These are phyloP conservation scores for Avahi laniger DNA, from an alignment of 2,797 vertebrate genomes.

Conservation along the genomic window DNA sequence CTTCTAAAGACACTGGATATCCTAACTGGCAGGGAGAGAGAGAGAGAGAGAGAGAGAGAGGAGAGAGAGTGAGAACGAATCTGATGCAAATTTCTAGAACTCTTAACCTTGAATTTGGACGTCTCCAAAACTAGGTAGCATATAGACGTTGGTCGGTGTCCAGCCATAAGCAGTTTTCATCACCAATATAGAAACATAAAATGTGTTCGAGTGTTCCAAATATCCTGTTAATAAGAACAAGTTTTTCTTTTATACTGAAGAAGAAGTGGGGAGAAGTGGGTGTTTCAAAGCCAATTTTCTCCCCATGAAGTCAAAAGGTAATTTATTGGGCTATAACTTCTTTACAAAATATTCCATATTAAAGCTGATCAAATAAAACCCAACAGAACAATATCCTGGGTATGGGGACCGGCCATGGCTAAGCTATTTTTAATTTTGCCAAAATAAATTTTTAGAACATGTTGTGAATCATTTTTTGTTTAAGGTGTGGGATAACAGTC, in stretches of 20 bases:
- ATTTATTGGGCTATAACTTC: neutral
- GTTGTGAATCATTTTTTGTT: neutral
- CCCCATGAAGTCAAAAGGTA: neutral
- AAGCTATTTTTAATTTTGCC: neutral
- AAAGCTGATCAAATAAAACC: neutral
- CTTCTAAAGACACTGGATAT: neutral
- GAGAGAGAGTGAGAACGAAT: neutral
- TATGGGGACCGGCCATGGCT: accelerated
- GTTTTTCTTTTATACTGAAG: neutral
- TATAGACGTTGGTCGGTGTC: neutral
- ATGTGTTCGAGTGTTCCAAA: neutral
- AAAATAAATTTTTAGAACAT: neutral
- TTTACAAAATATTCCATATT: neutral
- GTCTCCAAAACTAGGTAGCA: neutral
- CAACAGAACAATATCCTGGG: neutral
- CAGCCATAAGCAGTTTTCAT: neutral
- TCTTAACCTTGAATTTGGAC: neutral
- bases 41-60: neutral
- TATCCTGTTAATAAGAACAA: neutral
- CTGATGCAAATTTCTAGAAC: neutral
- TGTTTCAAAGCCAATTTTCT: neutral
- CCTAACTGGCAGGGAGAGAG: neutral
- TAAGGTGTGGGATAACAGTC: accelerated
- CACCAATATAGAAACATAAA: neutral
- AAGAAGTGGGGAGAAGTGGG: accelerated